Conservation (phyloP, 2,888 invertebrate genomes). For the Thereva nobilitata region DNA sequence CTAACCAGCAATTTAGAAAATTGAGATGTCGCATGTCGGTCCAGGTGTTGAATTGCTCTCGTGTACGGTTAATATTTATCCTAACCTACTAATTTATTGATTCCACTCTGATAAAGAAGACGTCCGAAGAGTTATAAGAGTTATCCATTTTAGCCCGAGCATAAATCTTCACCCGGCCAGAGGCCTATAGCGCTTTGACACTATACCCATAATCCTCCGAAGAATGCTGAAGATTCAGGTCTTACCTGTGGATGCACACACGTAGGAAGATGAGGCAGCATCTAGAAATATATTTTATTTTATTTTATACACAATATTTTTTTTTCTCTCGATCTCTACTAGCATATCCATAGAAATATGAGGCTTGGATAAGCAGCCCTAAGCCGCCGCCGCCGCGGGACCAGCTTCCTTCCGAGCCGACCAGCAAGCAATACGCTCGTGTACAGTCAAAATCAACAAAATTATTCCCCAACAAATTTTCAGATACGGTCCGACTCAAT, state of each 20-base stretch:
- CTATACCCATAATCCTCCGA: conserved; percentile 13
- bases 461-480: too few relatives aligned
- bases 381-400: too few relatives aligned
- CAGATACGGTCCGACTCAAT: too few relatives aligned
- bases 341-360: too few relatives aligned
- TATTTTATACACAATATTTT: neutral
- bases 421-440: too few relatives aligned
- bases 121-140: conserved; percentile 4
- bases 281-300: neutral
- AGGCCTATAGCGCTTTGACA: neutral
- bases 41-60: conserved; percentile 7
- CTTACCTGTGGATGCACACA: conserved; percentile 13
- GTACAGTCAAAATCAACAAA: too few relatives aligned
- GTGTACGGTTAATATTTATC: neutral
- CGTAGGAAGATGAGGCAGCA: conserved; percentile 4
- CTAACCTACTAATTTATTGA: conserved; percentile 19
- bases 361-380: too few relatives aligned
- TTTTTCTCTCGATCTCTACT: too few relatives aligned
- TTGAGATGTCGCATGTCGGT: conserved; percentile 29
- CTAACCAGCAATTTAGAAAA: neutral
- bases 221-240: conserved; percentile 27
- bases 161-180: conserved; percentile 13
- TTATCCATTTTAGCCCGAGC: neutral
- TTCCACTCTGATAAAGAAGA: conserved; percentile 14
- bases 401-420: too few relatives aligned